Evolutionary conservation across 2,888 invertebrate species (phyloP).

Genomic region (Heliconius aoede): DNA sequence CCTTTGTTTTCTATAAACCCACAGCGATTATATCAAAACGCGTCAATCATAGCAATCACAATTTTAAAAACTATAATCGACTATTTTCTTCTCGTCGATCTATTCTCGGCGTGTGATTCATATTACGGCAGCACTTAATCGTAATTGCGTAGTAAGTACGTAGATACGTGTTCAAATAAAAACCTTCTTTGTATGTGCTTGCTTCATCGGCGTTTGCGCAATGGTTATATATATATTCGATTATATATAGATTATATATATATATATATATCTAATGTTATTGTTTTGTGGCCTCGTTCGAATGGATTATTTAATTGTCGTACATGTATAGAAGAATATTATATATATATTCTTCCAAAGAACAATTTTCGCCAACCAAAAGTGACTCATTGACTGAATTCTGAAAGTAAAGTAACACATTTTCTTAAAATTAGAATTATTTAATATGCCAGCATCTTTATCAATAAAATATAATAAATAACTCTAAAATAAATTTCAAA

Average conservation of each 20-base stretch:
- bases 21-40: conserved; percentile 9
- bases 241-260: too few species aligned
- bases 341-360: too few species aligned
- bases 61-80: conserved; percentile 19
- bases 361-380: too few species aligned
- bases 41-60: conserved; percentile 12
- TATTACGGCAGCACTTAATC: conserved; percentile 52
- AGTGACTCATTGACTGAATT: too few species aligned
- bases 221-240: conserved; percentile 1
- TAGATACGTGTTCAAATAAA: conserved; percentile 27
- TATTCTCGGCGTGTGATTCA: conserved; percentile 60
- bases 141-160: conserved; percentile 53
- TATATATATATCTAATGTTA: conserved; percentile 2
- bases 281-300: conserved; percentile 13
- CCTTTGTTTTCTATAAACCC: background rate
- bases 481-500: too few species aligned
- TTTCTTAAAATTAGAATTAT: too few species aligned
- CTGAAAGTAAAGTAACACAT: too few species aligned
- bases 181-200: conserved; percentile 37
- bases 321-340: too few species aligned
- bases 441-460: too few species aligned
- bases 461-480: too few species aligned
- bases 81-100: conserved; percentile 38
- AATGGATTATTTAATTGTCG: conserved; percentile 9
- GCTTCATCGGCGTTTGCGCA: conserved; percentile 26